A percentile compares a stretch with the other conserved stretches of the same genome.
phyloP scores from a whole-genome alignment of 2,888 invertebrate species.

The Aspidapion aeneum region DNA sequence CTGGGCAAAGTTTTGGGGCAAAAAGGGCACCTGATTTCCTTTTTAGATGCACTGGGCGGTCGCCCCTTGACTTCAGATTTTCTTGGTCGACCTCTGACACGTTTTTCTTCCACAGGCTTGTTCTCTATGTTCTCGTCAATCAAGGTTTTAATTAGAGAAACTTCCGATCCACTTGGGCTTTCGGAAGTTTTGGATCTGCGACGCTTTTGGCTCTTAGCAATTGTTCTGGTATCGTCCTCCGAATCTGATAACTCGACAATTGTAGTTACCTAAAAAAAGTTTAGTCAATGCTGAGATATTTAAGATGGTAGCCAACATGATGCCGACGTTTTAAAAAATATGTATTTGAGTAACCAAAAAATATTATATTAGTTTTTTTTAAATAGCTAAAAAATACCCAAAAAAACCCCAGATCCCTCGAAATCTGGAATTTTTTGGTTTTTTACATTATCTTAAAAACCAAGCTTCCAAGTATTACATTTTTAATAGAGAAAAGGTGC shows the following conservation, averaged over 20 bases:
- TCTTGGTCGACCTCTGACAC: constrained; percentile 7
- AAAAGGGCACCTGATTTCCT: constrained; percentile 39
- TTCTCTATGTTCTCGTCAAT: constrained; percentile 31
- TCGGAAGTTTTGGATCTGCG: constrained; percentile 14
- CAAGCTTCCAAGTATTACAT: too few species aligned
- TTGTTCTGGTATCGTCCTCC: constrained; percentile 37
- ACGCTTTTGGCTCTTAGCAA: constrained; percentile 23
- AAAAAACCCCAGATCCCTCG: too few species aligned
- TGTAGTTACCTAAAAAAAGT: constrained; percentile 32
- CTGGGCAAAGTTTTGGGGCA: constrained; percentile 46
- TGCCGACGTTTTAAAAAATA: too few species aligned
- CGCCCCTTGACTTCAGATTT: neutral
- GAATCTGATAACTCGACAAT: constrained; percentile 43
- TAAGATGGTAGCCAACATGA: too few species aligned
- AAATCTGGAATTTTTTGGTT: too few species aligned
- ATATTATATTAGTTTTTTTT: too few species aligned
- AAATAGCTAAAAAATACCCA: too few species aligned
- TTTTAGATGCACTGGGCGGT: constrained; percentile 14
- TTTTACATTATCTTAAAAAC: too few species aligned
- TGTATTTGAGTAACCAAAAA: too few species aligned
- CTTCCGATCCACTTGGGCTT: constrained; percentile 25
- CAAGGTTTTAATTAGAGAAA: constrained; percentile 33
- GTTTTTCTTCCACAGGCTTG: constrained; percentile 3
- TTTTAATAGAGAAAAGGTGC: too few species aligned
- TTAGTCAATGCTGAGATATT: too few species aligned